phyloP scores from a whole-genome alignment of 2,888 invertebrate species.

The Pterostichus madidus region DNA sequence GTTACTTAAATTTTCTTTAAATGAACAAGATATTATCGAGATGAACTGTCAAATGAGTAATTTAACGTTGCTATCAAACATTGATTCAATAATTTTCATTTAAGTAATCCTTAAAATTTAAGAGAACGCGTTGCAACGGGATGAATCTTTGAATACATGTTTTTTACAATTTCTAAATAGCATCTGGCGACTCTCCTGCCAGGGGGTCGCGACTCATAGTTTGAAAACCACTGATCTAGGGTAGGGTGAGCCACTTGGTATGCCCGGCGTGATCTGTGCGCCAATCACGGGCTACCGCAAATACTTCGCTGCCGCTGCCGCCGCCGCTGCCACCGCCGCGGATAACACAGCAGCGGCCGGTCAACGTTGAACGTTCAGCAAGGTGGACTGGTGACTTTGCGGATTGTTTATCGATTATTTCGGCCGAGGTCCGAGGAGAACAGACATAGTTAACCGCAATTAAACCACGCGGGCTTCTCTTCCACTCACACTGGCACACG shows the following conservation, averaged over 20 bases:
- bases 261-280: slow-evolving; percentile 67
- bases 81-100: no score
- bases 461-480: slow-evolving; percentile 14
- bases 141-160: no score
- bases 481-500: neutral
- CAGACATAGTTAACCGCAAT: slow-evolving; percentile 39
- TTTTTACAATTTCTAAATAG: no score
- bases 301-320: slow-evolving; percentile 59
- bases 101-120: no score
- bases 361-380: slow-evolving; percentile 11
- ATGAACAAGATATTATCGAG: no score
- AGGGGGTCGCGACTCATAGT: no score
- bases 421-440: slow-evolving; percentile 15
- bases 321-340: slow-evolving; percentile 43
- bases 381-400: slow-evolving; percentile 47
- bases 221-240: no score
- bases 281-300: slow-evolving; percentile 69
- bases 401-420: slow-evolving; percentile 64
- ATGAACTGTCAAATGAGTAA: no score
- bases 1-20: no score
- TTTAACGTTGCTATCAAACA: no score
- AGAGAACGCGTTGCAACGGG: no score
- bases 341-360: slow-evolving; percentile 68
- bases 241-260: slow-evolving; percentile 68
- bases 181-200: no score